Percentiles rank a stretch among this genome's conserved stretches.
These are phyloP conservation scores for Glaucopsyche alexis DNA, from an alignment of 2,888 invertebrate species.

Conservation along the genomic window DNA sequence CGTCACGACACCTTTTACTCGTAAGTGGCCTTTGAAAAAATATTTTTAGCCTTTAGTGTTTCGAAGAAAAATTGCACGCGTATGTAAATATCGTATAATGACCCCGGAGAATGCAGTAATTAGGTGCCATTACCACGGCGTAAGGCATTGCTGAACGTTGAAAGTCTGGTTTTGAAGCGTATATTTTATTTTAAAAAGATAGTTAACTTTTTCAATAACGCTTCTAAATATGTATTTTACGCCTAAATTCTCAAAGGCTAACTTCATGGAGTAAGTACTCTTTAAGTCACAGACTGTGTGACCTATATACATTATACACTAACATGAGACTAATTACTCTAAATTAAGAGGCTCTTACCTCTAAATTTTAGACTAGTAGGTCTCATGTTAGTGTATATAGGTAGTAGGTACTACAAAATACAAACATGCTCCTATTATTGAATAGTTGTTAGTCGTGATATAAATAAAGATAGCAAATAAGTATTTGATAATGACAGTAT, in stretches of 20 bases:
- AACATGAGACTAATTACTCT: too few species aligned
- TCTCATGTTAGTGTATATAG: too few species aligned
- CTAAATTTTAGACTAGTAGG: too few species aligned
- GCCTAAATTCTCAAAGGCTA: not conserved
- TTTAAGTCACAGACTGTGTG: too few species aligned
- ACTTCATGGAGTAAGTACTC: not conserved
- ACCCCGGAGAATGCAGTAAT: constrained; percentile 8
- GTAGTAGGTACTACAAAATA: too few species aligned
- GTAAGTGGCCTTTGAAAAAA: not conserved
- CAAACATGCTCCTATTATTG: not conserved
- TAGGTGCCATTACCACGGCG: not conserved
- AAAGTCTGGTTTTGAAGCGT: not conserved
- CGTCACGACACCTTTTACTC: not conserved
- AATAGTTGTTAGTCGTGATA: not conserved
- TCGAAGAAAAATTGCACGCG: constrained; percentile 11
- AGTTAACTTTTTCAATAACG: not conserved
- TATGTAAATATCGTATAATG: constrained; percentile 17
- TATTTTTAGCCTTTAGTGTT: not conserved
- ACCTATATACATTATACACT: too few species aligned
- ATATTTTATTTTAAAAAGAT: not conserved
- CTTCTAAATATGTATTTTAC: not conserved
- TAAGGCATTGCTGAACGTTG: not conserved
- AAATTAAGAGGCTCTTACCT: too few species aligned
- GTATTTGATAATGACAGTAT: not conserved
- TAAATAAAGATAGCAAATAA: not conserved